Evolutionary conservation across 1,140 invertebrate species (phyloP).

Genomic region (Venustaconcha ellipsiformis): DNA sequence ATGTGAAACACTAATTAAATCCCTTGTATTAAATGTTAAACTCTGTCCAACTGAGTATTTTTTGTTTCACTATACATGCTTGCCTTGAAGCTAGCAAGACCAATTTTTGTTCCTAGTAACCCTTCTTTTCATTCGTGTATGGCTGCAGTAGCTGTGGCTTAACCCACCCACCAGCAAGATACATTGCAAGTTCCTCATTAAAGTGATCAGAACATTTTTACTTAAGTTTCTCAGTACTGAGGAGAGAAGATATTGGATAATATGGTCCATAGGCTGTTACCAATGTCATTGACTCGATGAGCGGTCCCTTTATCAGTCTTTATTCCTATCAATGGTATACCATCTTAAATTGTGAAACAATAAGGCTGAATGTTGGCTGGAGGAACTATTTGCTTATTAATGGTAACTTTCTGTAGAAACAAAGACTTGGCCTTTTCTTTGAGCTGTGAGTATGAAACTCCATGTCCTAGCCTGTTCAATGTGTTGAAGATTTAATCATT

Average conservation of each 20-base stretch:
- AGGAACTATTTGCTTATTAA: not conserved
- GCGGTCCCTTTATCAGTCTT: slow-evolving; percentile 6
- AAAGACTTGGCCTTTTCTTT: not conserved
- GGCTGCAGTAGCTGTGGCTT: not conserved
- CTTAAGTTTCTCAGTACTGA: not conserved
- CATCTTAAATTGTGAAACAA: not conserved
- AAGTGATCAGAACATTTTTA: not conserved
- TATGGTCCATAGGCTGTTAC: not conserved
- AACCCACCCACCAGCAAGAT: not conserved
- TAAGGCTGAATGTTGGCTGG: slow-evolving; percentile 2
- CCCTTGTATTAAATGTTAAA: too few species aligned
- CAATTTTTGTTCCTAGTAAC: too few species aligned
- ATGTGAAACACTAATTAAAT: too few species aligned
- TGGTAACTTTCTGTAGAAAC: not conserved
- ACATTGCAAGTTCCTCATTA: too few species aligned
- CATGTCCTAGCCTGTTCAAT: not conserved
- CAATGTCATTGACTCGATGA: slow-evolving; percentile 23
- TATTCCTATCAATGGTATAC: slow-evolving; percentile 23
- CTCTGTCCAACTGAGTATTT: too few species aligned
- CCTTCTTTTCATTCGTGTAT: not conserved
- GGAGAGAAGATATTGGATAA: not conserved
- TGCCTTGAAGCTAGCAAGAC: too few species aligned
- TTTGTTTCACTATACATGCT: too few species aligned
- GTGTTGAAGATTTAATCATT: not conserved
- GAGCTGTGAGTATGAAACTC: not conserved